These are phyloP conservation scores for Discoglossus pictus DNA, from an alignment of 2,797 vertebrate species.

Conservation along the genomic window DNA sequence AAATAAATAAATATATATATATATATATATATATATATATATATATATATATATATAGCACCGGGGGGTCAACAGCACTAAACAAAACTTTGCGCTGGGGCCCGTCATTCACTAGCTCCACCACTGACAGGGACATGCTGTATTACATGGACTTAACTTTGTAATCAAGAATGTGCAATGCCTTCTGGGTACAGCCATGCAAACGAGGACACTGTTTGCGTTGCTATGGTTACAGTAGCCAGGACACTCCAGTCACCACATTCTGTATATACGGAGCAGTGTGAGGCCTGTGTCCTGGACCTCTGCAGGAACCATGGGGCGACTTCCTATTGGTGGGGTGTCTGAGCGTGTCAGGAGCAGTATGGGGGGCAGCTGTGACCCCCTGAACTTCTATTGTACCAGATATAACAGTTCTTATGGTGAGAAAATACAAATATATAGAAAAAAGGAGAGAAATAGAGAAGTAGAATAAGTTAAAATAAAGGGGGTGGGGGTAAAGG, in stretches of 20 bases:
- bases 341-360: conserved; percentile 55
- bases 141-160: no score
- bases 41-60: no score
- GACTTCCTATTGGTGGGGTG: conserved; percentile 57
- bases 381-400: conserved; percentile 63
- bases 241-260: conserved; percentile 37
- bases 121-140: no score
- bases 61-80: no score
- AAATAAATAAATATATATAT: no score
- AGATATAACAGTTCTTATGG: conserved; percentile 61
- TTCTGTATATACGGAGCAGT: conserved; percentile 6
- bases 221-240: conserved; percentile 33
- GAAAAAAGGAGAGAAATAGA: neutral
- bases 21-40: no score
- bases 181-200: neutral
- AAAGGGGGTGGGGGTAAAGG: no score
- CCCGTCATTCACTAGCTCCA: no score
- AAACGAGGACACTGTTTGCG: conserved; percentile 11
- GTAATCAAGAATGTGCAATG: neutral
- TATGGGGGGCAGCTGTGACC: conserved; percentile 53
- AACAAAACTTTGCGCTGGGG: no score
- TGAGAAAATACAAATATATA: conserved; percentile 54
- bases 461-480: no score
- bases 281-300: neutral
- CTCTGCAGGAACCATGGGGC: conserved; percentile 52